Conservation (phyloP, 2,113 vertebrate genomes). For the Trematomus loennbergii region DNA sequence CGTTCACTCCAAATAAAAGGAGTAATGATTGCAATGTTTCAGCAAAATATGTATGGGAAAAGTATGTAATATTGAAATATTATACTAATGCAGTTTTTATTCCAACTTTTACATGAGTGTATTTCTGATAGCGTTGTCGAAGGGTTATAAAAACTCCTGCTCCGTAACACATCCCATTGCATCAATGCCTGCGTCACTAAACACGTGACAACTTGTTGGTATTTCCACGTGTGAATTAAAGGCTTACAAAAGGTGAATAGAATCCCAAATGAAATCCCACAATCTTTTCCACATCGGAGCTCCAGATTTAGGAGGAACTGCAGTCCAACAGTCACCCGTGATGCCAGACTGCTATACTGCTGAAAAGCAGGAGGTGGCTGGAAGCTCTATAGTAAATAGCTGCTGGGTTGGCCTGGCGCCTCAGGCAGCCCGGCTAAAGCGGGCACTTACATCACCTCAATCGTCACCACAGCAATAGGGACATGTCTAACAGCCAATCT, state of each 20-base stretch:
- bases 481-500: conserved; percentile 37
- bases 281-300: conserved; percentile 60
- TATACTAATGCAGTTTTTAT: not conserved
- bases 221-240: conserved; percentile 42
- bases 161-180: conserved; percentile 43
- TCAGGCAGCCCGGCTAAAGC: conserved; percentile 69
- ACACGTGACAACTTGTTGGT: conserved; percentile 52
- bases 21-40: not conserved
- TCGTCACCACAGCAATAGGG: conserved; percentile 52
- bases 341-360: conserved; percentile 42
- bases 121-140: too few species aligned
- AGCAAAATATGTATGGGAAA: not conserved
- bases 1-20: not conserved
- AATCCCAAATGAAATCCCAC: conserved; percentile 49
- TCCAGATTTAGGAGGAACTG: conserved; percentile 62
- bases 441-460: conserved; percentile 72
- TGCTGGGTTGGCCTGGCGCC: conserved; percentile 65
- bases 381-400: conserved; percentile 73
- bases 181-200: conserved; percentile 68
- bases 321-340: conserved; percentile 46
- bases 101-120: not conserved
- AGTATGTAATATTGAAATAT: not conserved
- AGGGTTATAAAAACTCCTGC: conserved; percentile 47
- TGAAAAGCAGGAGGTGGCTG: conserved; percentile 45
- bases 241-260: conserved; percentile 62